Percentiles rank a stretch among this genome's conserved stretches.
Evolutionary conservation across 1,140 invertebrate species (phyloP).

Genomic region (Trigoniulus corallinus): DNA sequence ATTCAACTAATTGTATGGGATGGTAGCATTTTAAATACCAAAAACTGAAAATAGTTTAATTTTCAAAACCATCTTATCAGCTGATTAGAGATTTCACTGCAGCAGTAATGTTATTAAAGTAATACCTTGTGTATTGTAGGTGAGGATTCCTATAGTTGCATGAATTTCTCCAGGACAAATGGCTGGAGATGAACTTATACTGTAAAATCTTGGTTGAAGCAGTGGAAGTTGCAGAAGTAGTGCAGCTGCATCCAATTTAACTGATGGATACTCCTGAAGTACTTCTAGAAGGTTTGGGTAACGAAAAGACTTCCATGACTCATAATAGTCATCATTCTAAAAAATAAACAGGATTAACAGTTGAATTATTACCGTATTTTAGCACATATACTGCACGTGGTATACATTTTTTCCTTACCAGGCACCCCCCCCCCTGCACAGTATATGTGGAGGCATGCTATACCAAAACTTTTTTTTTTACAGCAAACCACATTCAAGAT

Average conservation of each 20-base stretch:
- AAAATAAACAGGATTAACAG: no score
- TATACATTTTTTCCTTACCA: no score
- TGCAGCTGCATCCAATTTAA: slow-evolving; percentile 60
- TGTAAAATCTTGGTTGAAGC: slow-evolving; percentile 57
- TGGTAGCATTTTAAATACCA: no score
- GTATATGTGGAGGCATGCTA: no score
- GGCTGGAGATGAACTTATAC: slow-evolving; percentile 69
- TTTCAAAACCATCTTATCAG: background rate
- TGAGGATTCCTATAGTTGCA: slow-evolving; percentile 78
- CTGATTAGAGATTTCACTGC: no score
- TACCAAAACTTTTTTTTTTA: no score
- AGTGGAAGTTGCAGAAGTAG: slow-evolving; percentile 66
- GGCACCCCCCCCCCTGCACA: no score
- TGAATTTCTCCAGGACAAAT: slow-evolving; percentile 62
- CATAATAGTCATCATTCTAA: slow-evolving; percentile 72
- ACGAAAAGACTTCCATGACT: slow-evolving; percentile 80
- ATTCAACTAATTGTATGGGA: no score
- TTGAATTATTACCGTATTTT: slow-evolving; percentile 21
- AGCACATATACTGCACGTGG: slow-evolving; percentile 2
- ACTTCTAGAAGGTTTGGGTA: slow-evolving; percentile 76
- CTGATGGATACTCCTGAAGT: slow-evolving; percentile 71
- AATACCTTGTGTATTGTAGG: slow-evolving; percentile 63
- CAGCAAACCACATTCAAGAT: no score
- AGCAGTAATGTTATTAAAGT: no score
- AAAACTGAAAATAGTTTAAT: background rate